Evolutionary conservation across 2,113 vertebrate genomes (phyloP).

Genomic region (Seriola quinqueradiata): DNA sequence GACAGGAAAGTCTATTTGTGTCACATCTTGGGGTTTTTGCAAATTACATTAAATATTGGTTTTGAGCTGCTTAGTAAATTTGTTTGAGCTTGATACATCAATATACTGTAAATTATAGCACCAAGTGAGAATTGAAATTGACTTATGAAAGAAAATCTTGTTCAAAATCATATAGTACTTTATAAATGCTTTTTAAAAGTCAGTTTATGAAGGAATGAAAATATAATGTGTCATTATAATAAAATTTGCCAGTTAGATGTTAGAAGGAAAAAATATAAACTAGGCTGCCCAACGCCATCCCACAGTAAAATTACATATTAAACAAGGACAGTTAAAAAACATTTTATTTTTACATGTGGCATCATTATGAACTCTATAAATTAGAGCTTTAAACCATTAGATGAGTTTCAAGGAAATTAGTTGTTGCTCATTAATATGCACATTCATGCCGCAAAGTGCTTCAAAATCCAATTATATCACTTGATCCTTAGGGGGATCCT

Average conservation of each 20-base stretch:
- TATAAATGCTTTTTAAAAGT: neutral
- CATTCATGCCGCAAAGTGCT: conserved; percentile 2
- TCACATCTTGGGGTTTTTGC: neutral
- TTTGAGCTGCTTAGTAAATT: neutral
- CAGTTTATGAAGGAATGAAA: neutral
- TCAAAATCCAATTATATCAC: neutral
- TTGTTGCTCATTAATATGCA: conserved; percentile 14
- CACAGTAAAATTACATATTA: neutral
- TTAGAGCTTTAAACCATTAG: neutral
- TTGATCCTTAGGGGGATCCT: neutral
- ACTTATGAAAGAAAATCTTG: neutral
- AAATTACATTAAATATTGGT: conserved; percentile 8
- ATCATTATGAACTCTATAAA: neutral
- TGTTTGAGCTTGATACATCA: neutral
- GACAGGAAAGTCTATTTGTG: neutral
- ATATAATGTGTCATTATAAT: neutral
- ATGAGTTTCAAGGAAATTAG: neutral
- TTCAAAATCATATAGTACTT: neutral
- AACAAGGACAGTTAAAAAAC: neutral
- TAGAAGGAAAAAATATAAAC: neutral
- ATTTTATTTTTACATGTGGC: neutral
- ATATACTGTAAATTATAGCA: neutral
- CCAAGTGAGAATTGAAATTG: neutral
- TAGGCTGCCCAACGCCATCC: neutral
- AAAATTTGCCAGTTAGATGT: neutral